Base-by-base conservation (phyloP, 1,140 invertebrate genomes). In the Spodoptera frugiperda region DNA sequence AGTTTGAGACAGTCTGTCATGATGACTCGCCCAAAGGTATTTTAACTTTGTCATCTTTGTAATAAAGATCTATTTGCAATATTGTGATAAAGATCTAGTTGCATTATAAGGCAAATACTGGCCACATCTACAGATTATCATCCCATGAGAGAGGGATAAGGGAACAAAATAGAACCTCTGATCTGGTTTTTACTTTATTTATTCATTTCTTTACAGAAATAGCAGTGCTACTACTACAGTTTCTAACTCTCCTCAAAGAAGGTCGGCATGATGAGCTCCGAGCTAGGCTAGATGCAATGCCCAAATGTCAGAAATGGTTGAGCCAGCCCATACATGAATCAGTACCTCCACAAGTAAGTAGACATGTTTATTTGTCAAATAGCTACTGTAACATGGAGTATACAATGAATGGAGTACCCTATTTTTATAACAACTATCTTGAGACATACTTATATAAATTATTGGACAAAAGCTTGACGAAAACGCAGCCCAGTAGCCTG, bases 1-100 rank as follows among this genome's bases (percentile, higher is more conserved):
- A 96, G 82, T 96, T 96, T 88, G 93, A 96, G 46, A 96, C 96
- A 39, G 91, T 95, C 11, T 96, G 95, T 79, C 95, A 96, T 87
- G 96, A 96, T 82, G 92, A 95, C 77, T 96, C 96, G 33, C 95
- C 95, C 25, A 95, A 91, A 92, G 94, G 95, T 94, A 14, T 14
- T n/a, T 51, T 51, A n/a, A 15, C 33, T 10, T 9, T 39, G 33
- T 39, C 9, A 6, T 8, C 9, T 39, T 39, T 2, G 5, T 25
- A 2, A 25, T 39, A 39, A 39, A 39, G 33, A 39, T 8, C 33
- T 39, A 33, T 9, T 4, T 39, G 3, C 2, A 39, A 25, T 25
- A 25, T 25, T 25, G 25, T 25, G 0, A 25, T 2, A 4, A 25
- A 2, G 2, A 3, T 4, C 5, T 25, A 3, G 25, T 25, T 25